Evolutionary conservation across 2,888 invertebrate species (phyloP).

Genomic region (Drosophila hamatofila): DNA sequence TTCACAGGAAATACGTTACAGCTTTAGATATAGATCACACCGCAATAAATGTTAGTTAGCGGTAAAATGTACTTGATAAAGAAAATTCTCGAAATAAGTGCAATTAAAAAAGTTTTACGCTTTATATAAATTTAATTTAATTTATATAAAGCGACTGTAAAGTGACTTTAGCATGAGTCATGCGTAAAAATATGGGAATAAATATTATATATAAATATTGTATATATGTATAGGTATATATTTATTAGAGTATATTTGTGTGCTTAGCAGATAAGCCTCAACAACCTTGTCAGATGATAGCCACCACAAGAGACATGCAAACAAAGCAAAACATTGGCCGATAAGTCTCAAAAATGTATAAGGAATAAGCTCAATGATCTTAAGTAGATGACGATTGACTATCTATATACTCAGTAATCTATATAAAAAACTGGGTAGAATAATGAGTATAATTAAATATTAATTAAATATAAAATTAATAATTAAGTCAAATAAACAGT

Average conservation of each 20-base stretch:
- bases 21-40: conserved; percentile 21
- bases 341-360: conserved; percentile 7
- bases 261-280: conserved; percentile 33
- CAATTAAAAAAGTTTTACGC: neutral
- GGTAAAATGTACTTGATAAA: neutral
- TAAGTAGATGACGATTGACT: conserved; percentile 1
- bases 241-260: neutral
- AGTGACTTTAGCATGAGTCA: conserved; percentile 24
- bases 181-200: neutral
- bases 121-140: neutral
- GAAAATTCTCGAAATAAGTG: neutral
- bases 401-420: conserved; percentile 10
- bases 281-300: conserved; percentile 20
- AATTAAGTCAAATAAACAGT: no score
- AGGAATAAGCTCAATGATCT: neutral
- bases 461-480: neutral
- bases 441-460: neutral
- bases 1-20: conserved; percentile 27
- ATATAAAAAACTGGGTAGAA: neutral
- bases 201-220: neutral
- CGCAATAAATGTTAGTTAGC: neutral
- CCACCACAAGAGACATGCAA: conserved; percentile 34
- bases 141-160: neutral
- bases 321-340: conserved; percentile 22
- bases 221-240: neutral